Conservation (phyloP, 2,113 vertebrate genomes). For the Turnix velox region DNA sequence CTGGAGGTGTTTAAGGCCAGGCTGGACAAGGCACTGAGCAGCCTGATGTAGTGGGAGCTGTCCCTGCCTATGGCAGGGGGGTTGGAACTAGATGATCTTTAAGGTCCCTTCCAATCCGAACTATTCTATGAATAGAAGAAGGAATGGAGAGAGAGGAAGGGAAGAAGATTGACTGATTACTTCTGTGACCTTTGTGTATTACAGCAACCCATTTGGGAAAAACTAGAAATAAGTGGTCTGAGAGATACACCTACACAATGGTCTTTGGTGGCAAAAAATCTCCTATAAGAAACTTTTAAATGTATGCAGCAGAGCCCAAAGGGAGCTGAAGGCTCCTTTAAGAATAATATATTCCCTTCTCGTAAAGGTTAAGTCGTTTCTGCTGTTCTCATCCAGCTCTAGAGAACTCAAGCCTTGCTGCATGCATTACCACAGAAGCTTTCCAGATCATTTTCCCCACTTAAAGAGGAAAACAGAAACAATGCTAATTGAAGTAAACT, state of each 20-base stretch:
- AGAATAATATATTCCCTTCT: neutral
- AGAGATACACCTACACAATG: neutral
- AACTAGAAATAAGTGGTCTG: neutral
- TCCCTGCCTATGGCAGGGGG: no score
- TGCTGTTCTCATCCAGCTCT: neutral
- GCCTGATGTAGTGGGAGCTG: no score
- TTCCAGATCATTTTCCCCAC: constrained; percentile 2
- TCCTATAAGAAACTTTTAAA: neutral
- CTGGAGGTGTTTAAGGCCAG: no score
- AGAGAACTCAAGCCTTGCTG: neutral
- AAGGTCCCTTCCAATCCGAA: no score
- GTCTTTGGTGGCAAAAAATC: neutral
- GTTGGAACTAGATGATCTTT: no score
- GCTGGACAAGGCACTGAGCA: no score
- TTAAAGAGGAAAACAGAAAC: constrained; percentile 24
- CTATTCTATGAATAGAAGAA: neutral
- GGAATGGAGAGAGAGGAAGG: accelerated
- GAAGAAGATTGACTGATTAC: neutral
- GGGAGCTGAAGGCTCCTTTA: neutral
- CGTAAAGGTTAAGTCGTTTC: constrained; percentile 1
- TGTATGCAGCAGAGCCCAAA: neutral
- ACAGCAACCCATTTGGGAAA: neutral
- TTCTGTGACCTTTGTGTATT: neutral
- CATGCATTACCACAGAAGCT: neutral
- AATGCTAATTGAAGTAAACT: constrained; percentile 63